Conservation (phyloP, 1,140 invertebrate species). For the Hycleus phaleratus region DNA sequence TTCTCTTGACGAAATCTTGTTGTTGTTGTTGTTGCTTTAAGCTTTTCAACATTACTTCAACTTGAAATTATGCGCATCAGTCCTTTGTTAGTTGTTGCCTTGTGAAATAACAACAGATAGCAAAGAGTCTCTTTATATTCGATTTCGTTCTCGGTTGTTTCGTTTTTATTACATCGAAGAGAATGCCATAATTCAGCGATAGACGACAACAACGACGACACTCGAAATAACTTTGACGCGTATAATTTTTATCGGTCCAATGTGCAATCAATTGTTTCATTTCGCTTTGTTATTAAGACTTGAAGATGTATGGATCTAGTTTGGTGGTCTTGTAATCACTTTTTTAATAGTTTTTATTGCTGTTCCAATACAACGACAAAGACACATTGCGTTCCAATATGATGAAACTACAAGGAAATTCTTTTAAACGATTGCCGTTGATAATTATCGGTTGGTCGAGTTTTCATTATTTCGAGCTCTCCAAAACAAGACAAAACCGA, state of each 20-base stretch:
- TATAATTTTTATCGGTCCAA: slow-evolving; percentile 14
- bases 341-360: slow-evolving; percentile 14
- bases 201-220: slow-evolving; percentile 11
- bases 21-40: no score
- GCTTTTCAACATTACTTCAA: background rate
- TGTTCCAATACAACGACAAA: no score
- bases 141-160: background rate
- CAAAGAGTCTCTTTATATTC: slow-evolving; percentile 1
- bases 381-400: no score
- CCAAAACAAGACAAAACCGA: no score
- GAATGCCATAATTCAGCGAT: slow-evolving; percentile 18
- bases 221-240: slow-evolving; percentile 14
- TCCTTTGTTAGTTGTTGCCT: slow-evolving; percentile 13
- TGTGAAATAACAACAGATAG: slow-evolving; percentile 18
- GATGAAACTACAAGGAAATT: no score
- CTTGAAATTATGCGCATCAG: slow-evolving; percentile 10
- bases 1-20: background rate
- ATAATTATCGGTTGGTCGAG: no score
- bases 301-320: slow-evolving; percentile 15
- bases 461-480: no score
- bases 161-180: slow-evolving; percentile 18
- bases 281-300: slow-evolving; percentile 18
- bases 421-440: no score
- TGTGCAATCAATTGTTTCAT: slow-evolving; percentile 5
- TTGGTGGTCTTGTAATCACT: slow-evolving; percentile 12